These are phyloP conservation scores for Tetramorium parvispinum DNA, from an alignment of 1,140 invertebrate species.

Conservation along the genomic window DNA sequence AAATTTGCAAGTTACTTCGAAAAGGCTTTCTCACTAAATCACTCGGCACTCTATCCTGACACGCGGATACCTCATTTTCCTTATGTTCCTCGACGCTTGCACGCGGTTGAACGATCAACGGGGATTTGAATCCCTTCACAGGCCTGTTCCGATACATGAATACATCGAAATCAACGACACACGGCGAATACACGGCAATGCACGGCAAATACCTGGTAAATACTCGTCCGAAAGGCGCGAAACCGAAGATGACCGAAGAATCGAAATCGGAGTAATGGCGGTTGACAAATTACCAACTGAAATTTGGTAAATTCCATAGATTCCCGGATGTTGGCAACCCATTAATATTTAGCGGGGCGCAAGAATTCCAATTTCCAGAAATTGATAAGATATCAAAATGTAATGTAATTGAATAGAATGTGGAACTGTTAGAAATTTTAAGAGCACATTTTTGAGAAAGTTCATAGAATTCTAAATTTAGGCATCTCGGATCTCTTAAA, in stretches of 20 bases:
- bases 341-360: background rate
- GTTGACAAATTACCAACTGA: background rate
- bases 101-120: background rate
- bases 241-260: background rate
- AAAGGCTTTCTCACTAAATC: background rate
- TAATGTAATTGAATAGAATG: background rate
- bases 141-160: constrained; percentile 26
- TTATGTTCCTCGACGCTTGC: background rate
- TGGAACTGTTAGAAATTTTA: no score
- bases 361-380: background rate
- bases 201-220: background rate
- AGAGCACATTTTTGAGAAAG: no score
- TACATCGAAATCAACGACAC: background rate
- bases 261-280: background rate
- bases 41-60: background rate
- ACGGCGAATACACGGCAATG: background rate
- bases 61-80: background rate
- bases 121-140: constrained; percentile 31
- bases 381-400: background rate
- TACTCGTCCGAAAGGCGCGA: background rate
- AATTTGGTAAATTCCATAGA: background rate
- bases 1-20: constrained; percentile 12
- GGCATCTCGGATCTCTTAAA: no score
- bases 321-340: background rate
- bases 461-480: no score